A percentile compares a stretch with the other conserved stretches of the same genome.
phyloP scores from a whole-genome alignment of 1,140 invertebrate species.

The Dinoponera quadriceps region DNA sequence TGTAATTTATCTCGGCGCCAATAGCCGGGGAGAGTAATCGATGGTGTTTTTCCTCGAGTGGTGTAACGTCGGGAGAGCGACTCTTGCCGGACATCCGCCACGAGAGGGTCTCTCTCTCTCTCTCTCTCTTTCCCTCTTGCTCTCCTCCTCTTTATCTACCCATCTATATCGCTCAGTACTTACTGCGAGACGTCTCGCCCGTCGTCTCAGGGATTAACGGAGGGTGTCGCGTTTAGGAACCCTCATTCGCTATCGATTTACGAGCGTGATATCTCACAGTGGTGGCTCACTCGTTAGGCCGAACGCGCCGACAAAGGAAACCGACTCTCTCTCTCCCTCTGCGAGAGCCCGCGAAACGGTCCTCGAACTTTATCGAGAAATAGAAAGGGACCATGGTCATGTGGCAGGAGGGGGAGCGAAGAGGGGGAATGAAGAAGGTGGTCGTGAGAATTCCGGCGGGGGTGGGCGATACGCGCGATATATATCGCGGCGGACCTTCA shows the following conservation, averaged over 20 bases:
- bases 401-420: neutral
- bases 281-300: conserved; percentile 58
- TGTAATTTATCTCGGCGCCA: conserved; percentile 52
- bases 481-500: conserved; percentile 66
- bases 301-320: conserved; percentile 69
- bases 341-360: conserved; percentile 14
- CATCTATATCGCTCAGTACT: too few species aligned
- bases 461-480: conserved; percentile 62
- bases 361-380: conserved; percentile 50
- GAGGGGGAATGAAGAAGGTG: conserved; percentile 6
- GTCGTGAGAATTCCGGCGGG: conserved; percentile 62
- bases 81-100: conserved; percentile 17
- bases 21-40: conserved; percentile 65
- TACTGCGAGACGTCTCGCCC: neutral
- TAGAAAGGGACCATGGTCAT: too few species aligned
- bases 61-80: neutral
- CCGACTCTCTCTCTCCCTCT: conserved; percentile 29
- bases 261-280: conserved; percentile 63
- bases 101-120: too few species aligned
- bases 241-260: conserved; percentile 69
- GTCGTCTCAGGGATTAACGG: neutral
- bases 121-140: too few species aligned
- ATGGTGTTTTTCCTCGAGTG: conserved; percentile 47
- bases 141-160: too few species aligned
- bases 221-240: conserved; percentile 23